Conservation (phyloP, 2,113 vertebrate genomes). For the Hydrolagus affinis region DNA sequence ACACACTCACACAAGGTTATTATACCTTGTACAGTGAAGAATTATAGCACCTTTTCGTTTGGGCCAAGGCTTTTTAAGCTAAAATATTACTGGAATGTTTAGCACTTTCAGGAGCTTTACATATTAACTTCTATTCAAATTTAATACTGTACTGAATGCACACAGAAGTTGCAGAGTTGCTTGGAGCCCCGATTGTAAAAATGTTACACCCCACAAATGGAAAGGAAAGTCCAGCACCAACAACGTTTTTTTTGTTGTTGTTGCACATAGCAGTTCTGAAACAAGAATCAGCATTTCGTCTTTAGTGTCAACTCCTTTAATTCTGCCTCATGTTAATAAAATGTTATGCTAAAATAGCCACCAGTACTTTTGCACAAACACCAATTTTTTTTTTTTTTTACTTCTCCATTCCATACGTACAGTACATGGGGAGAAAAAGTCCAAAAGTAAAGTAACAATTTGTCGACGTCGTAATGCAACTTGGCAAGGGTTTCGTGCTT, state of each 20-base stretch:
- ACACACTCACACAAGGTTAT: not conserved
- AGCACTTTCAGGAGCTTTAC: constrained; percentile 4
- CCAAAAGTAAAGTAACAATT: constrained; percentile 62
- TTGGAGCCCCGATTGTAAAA: not conserved
- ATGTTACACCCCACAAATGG: not conserved
- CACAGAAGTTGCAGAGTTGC: not conserved
- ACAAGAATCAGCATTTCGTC: not conserved
- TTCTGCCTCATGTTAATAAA: constrained; percentile 20
- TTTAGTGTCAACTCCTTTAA: constrained; percentile 43
- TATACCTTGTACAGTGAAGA: constrained; percentile 21
- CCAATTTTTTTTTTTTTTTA: constrained; percentile 31
- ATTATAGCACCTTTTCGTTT: not conserved
- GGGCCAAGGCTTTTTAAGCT: not conserved
- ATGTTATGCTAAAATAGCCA: constrained; percentile 32
- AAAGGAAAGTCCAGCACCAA: not conserved
- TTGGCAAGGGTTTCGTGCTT: constrained; percentile 54
- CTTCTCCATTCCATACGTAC: constrained; percentile 49
- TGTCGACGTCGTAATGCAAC: constrained; percentile 60
- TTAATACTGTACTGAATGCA: not conserved
- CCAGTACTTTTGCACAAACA: constrained; percentile 33
- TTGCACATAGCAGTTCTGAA: not conserved
- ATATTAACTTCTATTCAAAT: not conserved
- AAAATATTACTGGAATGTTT: not conserved
- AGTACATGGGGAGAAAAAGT: constrained; percentile 80
- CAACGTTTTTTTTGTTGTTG: not conserved